A percentile compares a stretch with the other conserved stretches of the same genome.
phyloP scores from a whole-genome alignment of 2,888 invertebrate genomes.

The Apotomis capreana region DNA sequence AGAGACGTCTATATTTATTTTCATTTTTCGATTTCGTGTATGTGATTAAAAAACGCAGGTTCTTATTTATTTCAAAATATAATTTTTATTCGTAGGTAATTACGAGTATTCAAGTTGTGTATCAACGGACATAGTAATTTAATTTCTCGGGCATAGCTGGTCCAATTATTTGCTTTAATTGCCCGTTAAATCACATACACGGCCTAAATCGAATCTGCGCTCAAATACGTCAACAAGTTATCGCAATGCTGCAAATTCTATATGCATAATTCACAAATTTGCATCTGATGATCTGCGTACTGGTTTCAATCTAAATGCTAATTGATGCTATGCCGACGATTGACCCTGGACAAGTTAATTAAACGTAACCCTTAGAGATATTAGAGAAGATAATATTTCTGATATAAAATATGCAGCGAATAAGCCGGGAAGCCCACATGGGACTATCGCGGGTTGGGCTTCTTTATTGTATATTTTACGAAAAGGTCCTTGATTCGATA shows the following conservation, averaged over 20 bases:
- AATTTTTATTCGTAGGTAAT: not conserved
- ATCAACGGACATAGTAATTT: not conserved
- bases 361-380: slow-evolving; percentile 33
- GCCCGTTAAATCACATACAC: slow-evolving; percentile 11
- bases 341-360: slow-evolving; percentile 43
- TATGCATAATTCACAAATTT: slow-evolving; percentile 51
- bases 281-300: slow-evolving; percentile 52
- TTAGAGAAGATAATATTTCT: slow-evolving; percentile 23
- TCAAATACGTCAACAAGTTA: slow-evolving; percentile 34
- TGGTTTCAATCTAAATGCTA: slow-evolving; percentile 61
- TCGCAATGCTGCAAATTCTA: slow-evolving; percentile 36
- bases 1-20: too few species aligned
- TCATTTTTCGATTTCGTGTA: too few species aligned
- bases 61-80: too few species aligned
- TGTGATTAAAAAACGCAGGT: too few species aligned
- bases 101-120: not conserved
- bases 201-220: slow-evolving; percentile 16
- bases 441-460: slow-evolving; percentile 7
- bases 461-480: slow-evolving; percentile 13
- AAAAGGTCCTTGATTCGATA: not conserved
- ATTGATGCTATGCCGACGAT: slow-evolving; percentile 49
- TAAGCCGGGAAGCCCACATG: not conserved
- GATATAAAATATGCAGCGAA: slow-evolving; percentile 29
- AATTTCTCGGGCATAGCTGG: slow-evolving; percentile 1
- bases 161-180: slow-evolving; percentile 13